Conservation (phyloP, 2,888 invertebrate genomes). For the Helobdella robusta region DNA sequence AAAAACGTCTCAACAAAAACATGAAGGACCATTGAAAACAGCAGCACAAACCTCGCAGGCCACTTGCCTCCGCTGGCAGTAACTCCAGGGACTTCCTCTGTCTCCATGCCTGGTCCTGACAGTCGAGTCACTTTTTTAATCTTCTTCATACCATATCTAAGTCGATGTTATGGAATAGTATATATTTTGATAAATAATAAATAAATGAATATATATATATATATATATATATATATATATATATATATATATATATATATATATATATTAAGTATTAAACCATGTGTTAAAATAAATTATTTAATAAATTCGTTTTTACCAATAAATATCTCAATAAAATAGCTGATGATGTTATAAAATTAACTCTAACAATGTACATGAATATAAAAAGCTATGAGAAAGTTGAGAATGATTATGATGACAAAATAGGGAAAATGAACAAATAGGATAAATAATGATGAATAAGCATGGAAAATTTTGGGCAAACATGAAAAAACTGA, state of each 20-base stretch:
- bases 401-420: no score
- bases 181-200: background rate
- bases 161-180: no score
- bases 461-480: no score
- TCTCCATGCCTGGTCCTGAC: constrained; percentile 46
- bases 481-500: no score
- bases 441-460: no score
- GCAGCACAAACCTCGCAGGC: constrained; percentile 47
- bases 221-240: background rate
- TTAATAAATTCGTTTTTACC: background rate
- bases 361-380: background rate
- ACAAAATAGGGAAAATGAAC: no score
- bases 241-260: background rate
- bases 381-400: no score
- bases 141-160: constrained; percentile 48
- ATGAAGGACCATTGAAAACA: no score
- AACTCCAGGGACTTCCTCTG: constrained; percentile 43
- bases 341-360: background rate
- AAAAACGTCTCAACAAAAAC: no score
- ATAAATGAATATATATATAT: background rate
- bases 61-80: constrained; percentile 49
- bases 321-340: background rate
- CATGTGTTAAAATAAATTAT: background rate
- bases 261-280: background rate
- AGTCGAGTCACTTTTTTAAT: constrained; percentile 42